phyloP scores from a whole-genome alignment of 2,888 invertebrate genomes.

The Muschampia plurimacula region DNA sequence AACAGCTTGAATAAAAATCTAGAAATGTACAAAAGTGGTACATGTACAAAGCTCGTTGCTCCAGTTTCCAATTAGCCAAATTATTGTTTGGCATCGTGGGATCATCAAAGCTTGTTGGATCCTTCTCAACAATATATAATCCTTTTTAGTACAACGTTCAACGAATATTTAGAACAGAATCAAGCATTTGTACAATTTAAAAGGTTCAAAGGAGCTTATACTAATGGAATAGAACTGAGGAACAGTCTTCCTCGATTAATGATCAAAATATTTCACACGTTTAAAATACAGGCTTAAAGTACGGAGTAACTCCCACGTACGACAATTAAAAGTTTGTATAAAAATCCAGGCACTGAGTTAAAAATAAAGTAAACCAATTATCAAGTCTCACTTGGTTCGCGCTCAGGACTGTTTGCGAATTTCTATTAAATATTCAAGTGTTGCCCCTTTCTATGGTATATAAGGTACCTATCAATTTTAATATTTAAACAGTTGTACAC shows the following conservation, averaged over 20 bases:
- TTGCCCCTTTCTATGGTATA: constrained; percentile 19
- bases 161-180: no score
- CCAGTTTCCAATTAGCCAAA: constrained; percentile 32
- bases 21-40: constrained; percentile 11
- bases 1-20: constrained; percentile 9
- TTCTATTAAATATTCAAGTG: constrained; percentile 70
- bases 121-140: not conserved
- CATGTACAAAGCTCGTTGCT: constrained; percentile 20
- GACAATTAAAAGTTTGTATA: not conserved
- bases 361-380: constrained; percentile 44
- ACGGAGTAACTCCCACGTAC: not conserved
- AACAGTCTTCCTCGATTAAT: not conserved
- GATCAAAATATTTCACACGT: not conserved
- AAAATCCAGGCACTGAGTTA: constrained; percentile 28
- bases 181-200: no score
- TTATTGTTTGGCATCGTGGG: constrained; percentile 26
- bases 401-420: constrained; percentile 55
- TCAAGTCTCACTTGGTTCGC: constrained; percentile 32
- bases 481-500: not conserved
- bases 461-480: not conserved
- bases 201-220: no score
- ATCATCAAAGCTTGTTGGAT: constrained; percentile 1
- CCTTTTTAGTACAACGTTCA: not conserved
- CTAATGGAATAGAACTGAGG: no score
- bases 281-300: not conserved